phyloP scores from a whole-genome alignment of 2,113 vertebrate genomes.

The Barnardius zonarius region DNA sequence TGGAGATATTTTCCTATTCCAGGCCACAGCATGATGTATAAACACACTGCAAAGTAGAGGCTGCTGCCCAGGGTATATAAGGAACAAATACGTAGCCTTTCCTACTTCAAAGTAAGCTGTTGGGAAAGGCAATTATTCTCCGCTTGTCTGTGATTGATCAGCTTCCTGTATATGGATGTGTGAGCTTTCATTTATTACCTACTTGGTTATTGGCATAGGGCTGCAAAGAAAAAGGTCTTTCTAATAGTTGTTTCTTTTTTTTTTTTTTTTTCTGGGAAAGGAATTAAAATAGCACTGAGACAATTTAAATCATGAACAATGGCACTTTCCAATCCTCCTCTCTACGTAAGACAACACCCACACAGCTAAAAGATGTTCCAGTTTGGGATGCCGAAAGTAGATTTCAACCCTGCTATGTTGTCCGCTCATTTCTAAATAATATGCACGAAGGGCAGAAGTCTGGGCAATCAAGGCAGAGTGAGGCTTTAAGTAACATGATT shows the following conservation, averaged over 20 bases:
- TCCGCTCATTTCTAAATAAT: background rate
- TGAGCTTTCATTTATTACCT: slow-evolving; percentile 21
- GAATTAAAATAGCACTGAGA: background rate
- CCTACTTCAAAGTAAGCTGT: slow-evolving; percentile 55
- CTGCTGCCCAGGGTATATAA: slow-evolving; percentile 7
- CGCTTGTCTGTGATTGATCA: slow-evolving; percentile 53
- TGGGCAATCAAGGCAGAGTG: background rate
- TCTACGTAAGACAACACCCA: background rate
- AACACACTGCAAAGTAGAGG: slow-evolving; percentile 13
- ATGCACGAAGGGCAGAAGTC: background rate
- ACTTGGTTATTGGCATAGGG: background rate
- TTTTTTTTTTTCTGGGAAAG: background rate
- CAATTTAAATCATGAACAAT: background rate
- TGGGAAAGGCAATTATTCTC: slow-evolving; percentile 56
- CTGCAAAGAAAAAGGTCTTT: background rate
- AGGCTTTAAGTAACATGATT: slow-evolving; percentile 6
- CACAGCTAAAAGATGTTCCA: background rate
- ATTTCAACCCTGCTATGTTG: background rate
- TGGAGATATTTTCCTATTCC: slow-evolving; percentile 11
- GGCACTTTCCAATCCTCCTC: background rate
- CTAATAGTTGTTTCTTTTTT: background rate
- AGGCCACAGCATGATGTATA: slow-evolving; percentile 29
- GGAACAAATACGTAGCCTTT: slow-evolving; percentile 36
- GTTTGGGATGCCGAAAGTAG: background rate
- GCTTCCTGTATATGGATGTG: background rate